phyloP scores from a whole-genome alignment of 2,888 invertebrate genomes.

The Lycocerus yunnanus region DNA sequence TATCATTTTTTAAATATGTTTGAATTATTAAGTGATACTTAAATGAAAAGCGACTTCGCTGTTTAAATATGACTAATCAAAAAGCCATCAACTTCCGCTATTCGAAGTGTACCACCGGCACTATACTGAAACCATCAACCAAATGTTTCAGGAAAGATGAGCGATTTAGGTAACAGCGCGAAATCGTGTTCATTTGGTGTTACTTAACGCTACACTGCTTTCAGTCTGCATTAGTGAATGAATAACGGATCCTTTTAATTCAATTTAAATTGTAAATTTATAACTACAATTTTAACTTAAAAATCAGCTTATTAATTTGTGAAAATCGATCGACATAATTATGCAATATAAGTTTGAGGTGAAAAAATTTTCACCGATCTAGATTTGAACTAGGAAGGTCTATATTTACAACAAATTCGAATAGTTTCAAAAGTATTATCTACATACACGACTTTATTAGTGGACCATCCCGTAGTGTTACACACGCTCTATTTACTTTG shows the following conservation, averaged over 20 bases:
- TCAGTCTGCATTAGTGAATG: not conserved
- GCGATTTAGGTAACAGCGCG: slow-evolving; percentile 1
- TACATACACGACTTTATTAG: slow-evolving; percentile 14
- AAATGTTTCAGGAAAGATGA: not conserved
- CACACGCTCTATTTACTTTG: slow-evolving; percentile 11
- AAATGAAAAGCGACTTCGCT: not conserved
- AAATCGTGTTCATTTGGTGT: not conserved
- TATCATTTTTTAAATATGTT: not conserved
- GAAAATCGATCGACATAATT: no score
- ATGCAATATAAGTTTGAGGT: no score
- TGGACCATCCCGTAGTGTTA: slow-evolving; percentile 7
- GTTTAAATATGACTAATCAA: not conserved
- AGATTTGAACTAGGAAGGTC: no score
- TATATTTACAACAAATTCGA: no score
- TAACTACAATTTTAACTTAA: not conserved
- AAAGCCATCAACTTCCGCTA: not conserved
- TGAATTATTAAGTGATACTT: not conserved
- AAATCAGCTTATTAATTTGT: not conserved
- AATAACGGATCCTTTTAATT: not conserved
- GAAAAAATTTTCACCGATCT: no score
- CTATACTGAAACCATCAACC: not conserved
- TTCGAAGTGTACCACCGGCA: not conserved
- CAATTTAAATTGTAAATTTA: not conserved
- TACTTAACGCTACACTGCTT: not conserved
- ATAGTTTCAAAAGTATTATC: no score